Evolutionary conservation across 1,140 invertebrate species (phyloP), one percentile per base, ranked within the genome.

Genomic region (Drosophila elegans): DNA sequence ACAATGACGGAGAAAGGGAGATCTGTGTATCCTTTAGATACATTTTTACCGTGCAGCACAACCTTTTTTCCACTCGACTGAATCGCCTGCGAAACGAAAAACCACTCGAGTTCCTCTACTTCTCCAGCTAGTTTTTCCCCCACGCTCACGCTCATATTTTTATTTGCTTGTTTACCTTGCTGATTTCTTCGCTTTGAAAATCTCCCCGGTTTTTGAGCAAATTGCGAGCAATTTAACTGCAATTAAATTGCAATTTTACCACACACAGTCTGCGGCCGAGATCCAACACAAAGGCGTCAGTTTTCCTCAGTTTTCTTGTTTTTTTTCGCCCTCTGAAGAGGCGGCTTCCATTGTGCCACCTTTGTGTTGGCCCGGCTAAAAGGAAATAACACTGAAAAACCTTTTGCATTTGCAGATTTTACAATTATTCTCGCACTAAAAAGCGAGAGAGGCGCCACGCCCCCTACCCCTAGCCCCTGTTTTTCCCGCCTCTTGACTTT

Each of bases 351-450:
- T 88, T 89, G 83, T 77, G 83, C 64, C 67, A 67, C 81, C 77
- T 85, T 85, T 80, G 77, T 82, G 73, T 49, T 25, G 60, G 52
- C 34, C 13, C 29, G 45, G 34, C 44, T 34, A 54, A 53, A 44
- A 39, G 39, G 54, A 81, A 74, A 78, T 74, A 88, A 67, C 83
- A 76, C 74, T 76, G 68, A 16, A 72, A 72, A 72, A 72, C 53
- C 61, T 59, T 52, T 75, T 75, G 62, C 62, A 61, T 85, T 82
- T 71, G 55, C 67, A 74, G 57, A 67, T 69, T 81, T 69, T 86
- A 78, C 80, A 88, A 88, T 80, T 89, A 90, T 88, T 84, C 84
- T 89, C 74, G 84, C 84, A 89, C 84, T 88, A 90, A 80, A 89
- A 88, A 89, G 75, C 75, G 62, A 44, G 44, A 42, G 52, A 53